Evolutionary conservation across 2,888 invertebrate species (phyloP), one percentile per base, ranked within the genome.

Genomic region (Andrena fulva): DNA sequence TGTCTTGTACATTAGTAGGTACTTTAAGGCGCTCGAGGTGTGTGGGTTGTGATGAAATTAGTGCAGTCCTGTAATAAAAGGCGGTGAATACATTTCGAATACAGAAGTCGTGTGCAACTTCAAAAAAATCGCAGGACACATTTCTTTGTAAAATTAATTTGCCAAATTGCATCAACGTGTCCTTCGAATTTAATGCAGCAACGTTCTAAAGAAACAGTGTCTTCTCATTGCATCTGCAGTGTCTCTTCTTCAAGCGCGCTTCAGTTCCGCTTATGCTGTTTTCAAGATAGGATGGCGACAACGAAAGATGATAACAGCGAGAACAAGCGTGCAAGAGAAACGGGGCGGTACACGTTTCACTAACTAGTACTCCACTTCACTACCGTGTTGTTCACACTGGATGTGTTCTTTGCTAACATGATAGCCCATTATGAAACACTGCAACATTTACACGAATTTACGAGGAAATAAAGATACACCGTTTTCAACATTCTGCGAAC

Each of bases 281-380:
- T 62, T 77, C 68, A 48, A 52, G 69, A 74, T 66, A 74, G n/a
- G n/a, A n/a, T 48, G 68, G 68, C 59, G 20, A 60, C 20, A 60
- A 48, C 60, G 59, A 5, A 35, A 73, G 67, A 72, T 63, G 69
- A 77, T 42, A 42, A 42, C 4, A 42, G 42, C 42, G 70, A 75
- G 77, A 74, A 81, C 74, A 33, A 67, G 74, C 24, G 50, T 73
- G 77, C 72, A 52, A 59, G 74, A 67, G 73, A 77, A 70, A 82
- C 73, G 78, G 82, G 85, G 16, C 1, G 42, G 42, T 79, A 76
- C 78, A 84, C 83, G 81, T 86, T 81, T 81, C 64, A 50, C 85
- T 84, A 85, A 85, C 89, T 89, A 87, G 80, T 78, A 89, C 76
- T 85, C 81, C 73, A 84, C 86, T 86, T 85, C 85, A 78, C 75